Conservation (phyloP, 2,888 invertebrate genomes). For the Limnephilus marmoratus region DNA sequence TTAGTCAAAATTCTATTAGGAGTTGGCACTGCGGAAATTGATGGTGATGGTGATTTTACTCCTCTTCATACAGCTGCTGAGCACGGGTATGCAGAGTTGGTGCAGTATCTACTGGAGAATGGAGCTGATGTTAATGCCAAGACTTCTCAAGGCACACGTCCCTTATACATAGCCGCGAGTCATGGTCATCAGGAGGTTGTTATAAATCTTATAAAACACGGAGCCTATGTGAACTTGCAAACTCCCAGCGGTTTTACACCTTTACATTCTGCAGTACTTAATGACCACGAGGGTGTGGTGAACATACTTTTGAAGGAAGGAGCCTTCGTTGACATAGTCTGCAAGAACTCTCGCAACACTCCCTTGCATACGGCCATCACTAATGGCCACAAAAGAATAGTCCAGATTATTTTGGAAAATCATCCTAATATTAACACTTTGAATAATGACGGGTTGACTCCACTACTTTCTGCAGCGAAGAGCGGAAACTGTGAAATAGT, state of each 20-base stretch:
- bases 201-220: neutral
- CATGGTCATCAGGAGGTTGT: conserved; percentile 10
- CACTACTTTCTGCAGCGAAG: neutral
- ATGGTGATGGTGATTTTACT: neutral
- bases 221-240: neutral
- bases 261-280: neutral
- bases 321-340: neutral
- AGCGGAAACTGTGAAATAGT: neutral
- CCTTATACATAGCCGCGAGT: neutral
- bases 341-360: neutral
- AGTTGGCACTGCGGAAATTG: neutral
- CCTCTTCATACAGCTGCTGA: conserved; percentile 18
- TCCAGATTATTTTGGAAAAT: neutral
- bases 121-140: neutral
- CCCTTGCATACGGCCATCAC: neutral
- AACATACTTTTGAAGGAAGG: neutral
- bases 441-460: too few species aligned
- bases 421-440: neutral
- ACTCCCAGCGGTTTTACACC: neutral
- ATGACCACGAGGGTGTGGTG: neutral
- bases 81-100: neutral
- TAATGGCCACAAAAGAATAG: neutral
- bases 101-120: neutral
- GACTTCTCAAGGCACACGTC: neutral
- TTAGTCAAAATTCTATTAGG: neutral